These are phyloP conservation scores for Varanus komodoensis DNA, from an alignment of 2,113 vertebrate species.

Conservation along the genomic window DNA sequence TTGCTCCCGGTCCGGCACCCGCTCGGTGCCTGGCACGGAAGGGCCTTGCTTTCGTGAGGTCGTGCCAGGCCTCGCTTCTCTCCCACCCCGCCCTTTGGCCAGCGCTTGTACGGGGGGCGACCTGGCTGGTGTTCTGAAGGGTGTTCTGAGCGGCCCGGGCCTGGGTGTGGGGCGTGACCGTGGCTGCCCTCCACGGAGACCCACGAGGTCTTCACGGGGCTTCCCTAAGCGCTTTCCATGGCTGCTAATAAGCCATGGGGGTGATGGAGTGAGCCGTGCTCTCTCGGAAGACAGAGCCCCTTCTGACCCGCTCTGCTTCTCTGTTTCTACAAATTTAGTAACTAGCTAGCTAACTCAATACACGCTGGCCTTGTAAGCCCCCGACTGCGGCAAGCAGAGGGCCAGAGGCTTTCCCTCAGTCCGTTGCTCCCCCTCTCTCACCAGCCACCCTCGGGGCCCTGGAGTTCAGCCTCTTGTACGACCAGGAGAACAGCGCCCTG, in stretches of 20 bases:
- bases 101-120: background rate
- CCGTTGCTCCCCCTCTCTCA: slow-evolving; percentile 21
- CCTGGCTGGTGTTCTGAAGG: background rate
- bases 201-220: background rate
- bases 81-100: no score
- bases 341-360: no score
- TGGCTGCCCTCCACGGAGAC: background rate
- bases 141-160: background rate
- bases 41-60: no score
- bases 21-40: no score
- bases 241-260: slow-evolving; percentile 26
- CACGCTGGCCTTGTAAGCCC: no score
- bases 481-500: slow-evolving; percentile 92
- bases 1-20: no score
- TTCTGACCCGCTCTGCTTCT: no score
- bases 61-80: background rate
- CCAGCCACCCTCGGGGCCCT: slow-evolving; percentile 92
- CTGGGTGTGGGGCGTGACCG: background rate
- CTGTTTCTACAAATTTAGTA: no score
- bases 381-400: no score
- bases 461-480: slow-evolving; percentile 93
- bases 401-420: background rate
- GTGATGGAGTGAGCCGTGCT: no score
- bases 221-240: slow-evolving; percentile 21
- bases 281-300: no score